Evolutionary conservation across 1,140 invertebrate species (phyloP).

Genomic region (Portunus trituberculatus): DNA sequence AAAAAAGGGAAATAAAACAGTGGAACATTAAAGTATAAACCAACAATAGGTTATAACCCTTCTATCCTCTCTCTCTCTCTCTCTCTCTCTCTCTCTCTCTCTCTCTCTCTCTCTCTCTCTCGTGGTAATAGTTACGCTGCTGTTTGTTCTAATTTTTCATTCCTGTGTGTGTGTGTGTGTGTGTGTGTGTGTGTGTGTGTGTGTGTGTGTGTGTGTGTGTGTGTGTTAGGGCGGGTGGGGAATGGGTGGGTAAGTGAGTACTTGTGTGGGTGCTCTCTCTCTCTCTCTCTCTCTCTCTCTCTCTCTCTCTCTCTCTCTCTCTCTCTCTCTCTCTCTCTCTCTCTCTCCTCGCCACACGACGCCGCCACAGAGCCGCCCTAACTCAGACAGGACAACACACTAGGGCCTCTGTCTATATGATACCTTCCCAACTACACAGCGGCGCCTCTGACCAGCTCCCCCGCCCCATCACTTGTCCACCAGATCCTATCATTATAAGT

Average conservation of each 20-base stretch:
- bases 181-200: neutral
- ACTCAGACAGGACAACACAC: neutral
- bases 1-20: neutral
- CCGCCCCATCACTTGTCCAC: neutral
- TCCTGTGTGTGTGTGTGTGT: neutral
- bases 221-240: no score
- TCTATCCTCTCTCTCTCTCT: constrained; percentile 28
- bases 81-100: no score
- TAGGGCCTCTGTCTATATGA: constrained; percentile 50
- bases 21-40: neutral
- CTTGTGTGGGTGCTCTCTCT: neutral
- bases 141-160: no score
- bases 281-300: constrained; percentile 32
- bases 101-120: neutral
- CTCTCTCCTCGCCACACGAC: neutral
- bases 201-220: neutral
- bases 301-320: constrained; percentile 17
- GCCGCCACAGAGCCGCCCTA: neutral
- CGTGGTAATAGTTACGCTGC: neutral
- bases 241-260: no score
- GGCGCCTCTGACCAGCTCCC: no score
- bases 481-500: constrained; percentile 35
- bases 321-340: constrained; percentile 32
- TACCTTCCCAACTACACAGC: neutral
- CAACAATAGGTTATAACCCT: neutral